Conservation (phyloP, 2,113 vertebrate species). For the Mastomys natalensis region DNA sequence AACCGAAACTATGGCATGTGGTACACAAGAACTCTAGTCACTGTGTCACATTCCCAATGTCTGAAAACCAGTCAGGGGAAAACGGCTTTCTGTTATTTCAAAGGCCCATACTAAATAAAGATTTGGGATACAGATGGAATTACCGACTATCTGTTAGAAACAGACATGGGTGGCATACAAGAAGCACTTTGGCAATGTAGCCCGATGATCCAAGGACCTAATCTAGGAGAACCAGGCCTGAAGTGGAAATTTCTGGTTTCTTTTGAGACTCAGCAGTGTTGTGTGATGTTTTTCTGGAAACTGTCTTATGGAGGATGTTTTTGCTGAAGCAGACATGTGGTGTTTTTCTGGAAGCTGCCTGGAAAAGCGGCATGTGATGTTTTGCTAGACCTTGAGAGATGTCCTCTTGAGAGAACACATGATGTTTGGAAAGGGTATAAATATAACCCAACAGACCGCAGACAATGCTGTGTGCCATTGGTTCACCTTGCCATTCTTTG, state of each 20-base stretch:
- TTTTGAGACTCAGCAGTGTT: conserved; percentile 76
- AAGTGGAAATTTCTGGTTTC: no score
- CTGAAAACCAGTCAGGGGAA: conserved; percentile 91
- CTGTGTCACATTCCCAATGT: neutral
- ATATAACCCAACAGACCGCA: no score
- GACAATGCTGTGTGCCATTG: no score
- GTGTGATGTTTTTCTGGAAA: no score
- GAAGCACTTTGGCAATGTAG: conserved; percentile 92
- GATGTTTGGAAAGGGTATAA: no score
- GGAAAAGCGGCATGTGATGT: no score
- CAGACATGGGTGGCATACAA: conserved; percentile 81
- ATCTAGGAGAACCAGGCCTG: conserved; percentile 84
- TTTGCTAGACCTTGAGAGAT: no score
- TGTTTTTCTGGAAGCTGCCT: no score
- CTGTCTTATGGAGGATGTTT: no score
- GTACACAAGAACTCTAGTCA: neutral
- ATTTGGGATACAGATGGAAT: conserved; percentile 90
- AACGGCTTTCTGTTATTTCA: conserved; percentile 94
- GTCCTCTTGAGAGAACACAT: no score
- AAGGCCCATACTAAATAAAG: conserved; percentile 86
- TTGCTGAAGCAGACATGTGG: no score
- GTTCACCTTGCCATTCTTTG: no score
- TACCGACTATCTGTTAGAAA: conserved; percentile 91
- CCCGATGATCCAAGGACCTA: neutral
- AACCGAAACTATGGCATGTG: neutral